Conservation (phyloP, 1,140 invertebrate genomes). For the Drosophila eugracilis region DNA sequence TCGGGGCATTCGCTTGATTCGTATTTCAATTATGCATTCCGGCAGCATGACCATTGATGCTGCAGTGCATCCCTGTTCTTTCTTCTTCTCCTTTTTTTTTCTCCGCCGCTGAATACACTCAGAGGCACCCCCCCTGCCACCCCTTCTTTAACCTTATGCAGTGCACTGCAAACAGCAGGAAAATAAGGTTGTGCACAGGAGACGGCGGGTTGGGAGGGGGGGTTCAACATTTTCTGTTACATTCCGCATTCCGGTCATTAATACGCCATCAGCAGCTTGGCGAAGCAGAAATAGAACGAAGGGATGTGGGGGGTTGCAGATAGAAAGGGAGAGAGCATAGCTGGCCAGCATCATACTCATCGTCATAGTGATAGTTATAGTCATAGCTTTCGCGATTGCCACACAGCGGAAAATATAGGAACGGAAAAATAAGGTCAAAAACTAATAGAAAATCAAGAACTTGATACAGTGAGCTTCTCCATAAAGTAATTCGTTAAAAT, state of each 20-base stretch:
- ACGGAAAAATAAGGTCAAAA: too few species aligned
- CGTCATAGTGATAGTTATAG: slow-evolving; percentile 13
- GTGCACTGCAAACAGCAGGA: slow-evolving; percentile 45
- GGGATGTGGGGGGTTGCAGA: neutral
- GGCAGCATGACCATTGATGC: slow-evolving; percentile 59
- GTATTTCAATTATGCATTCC: slow-evolving; percentile 79
- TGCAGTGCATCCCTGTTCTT: slow-evolving; percentile 10
- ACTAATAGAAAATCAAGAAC: too few species aligned
- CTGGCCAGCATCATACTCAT: slow-evolving; percentile 12
- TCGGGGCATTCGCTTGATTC: slow-evolving; percentile 49
- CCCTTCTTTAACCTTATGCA: neutral
- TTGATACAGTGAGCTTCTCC: too few species aligned
- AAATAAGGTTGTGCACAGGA: slow-evolving; percentile 23
- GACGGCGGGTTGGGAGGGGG: too few species aligned
- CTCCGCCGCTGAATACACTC: neutral
- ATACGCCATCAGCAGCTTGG: slow-evolving; percentile 71
- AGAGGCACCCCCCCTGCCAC: neutral
- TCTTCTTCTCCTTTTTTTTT: neutral
- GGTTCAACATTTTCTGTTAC: slow-evolving; percentile 59
- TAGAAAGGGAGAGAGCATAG: slow-evolving; percentile 29
- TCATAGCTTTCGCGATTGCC: neutral
- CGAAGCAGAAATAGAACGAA: too few species aligned
- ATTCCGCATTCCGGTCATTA: slow-evolving; percentile 81
- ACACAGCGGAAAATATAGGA: neutral
- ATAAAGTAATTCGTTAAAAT: too few species aligned